phyloP scores from a whole-genome alignment of 2,113 vertebrate species.

The Syrmaticus mikado region DNA sequence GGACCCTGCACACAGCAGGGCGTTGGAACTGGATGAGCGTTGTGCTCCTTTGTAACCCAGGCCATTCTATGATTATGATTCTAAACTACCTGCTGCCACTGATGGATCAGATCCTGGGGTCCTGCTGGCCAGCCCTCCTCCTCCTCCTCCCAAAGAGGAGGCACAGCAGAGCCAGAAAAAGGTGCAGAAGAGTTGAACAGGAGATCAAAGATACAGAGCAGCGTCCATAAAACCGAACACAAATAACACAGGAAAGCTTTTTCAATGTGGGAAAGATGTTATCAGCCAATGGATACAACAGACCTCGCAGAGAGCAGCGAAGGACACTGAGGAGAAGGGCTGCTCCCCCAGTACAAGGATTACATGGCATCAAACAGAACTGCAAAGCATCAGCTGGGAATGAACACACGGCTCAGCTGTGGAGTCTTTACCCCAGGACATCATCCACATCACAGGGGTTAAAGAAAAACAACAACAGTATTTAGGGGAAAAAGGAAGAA shows the following conservation, averaged over 20 bases:
- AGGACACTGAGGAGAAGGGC: background rate
- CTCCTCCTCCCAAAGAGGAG: background rate
- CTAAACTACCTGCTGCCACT: accelerated
- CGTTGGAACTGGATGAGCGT: too few relatives aligned
- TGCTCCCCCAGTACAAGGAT: background rate
- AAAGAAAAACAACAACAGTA: background rate
- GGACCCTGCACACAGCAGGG: too few relatives aligned
- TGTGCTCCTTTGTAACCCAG: too few relatives aligned
- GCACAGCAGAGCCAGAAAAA: accelerated
- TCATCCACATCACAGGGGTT: accelerated
- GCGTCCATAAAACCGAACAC: background rate
- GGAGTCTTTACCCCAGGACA: background rate
- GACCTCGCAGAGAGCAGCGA: background rate
- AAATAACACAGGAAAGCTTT: accelerated
- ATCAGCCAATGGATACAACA: accelerated
- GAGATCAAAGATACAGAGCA: accelerated
- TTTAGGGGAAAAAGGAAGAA: too few relatives aligned
- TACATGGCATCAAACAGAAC: background rate
- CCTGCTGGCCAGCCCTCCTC: background rate
- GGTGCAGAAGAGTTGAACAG: background rate
- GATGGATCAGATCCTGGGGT: accelerated
- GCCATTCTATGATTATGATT: background rate
- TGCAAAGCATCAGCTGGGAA: background rate
- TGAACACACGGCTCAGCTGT: background rate
- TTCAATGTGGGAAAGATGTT: background rate